These are phyloP conservation scores for Takifugu ocellatus DNA, from an alignment of 2,797 vertebrate species.

Conservation along the genomic window DNA sequence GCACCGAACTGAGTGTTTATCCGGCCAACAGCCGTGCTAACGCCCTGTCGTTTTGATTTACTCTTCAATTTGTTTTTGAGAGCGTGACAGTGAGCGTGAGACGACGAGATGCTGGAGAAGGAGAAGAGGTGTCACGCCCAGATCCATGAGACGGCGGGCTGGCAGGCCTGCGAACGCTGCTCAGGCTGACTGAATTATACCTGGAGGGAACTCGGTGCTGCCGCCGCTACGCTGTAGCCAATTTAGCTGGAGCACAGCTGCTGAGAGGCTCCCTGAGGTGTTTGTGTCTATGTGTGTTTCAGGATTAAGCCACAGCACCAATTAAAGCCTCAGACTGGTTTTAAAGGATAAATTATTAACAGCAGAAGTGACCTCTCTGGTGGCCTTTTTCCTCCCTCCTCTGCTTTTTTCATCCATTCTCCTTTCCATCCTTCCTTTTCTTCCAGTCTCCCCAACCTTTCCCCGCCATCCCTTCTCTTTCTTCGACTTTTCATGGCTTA, in stretches of 20 bases:
- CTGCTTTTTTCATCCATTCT: constrained; percentile 17
- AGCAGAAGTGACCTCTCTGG: constrained; percentile 75
- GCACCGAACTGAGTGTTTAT: constrained; percentile 52
- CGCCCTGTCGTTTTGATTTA: constrained; percentile 58
- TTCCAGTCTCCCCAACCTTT: not conserved
- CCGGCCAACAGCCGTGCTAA: constrained; percentile 39
- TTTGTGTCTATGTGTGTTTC: constrained; percentile 46
- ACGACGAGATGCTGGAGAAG: constrained; percentile 32
- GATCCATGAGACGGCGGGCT: constrained; percentile 56
- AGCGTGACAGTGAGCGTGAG: constrained; percentile 55
- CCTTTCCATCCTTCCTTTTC: constrained; percentile 36
- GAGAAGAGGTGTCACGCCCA: constrained; percentile 58
- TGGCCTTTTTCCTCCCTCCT: constrained; percentile 50
- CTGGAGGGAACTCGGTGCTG: constrained; percentile 59
- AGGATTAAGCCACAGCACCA: constrained; percentile 74
- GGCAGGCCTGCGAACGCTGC: constrained; percentile 53
- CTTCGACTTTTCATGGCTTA: not conserved
- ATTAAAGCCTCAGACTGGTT: constrained; percentile 73
- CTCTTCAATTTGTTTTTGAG: constrained; percentile 51
- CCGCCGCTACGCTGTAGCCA: constrained; percentile 55
- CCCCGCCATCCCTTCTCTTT: constrained; percentile 13
- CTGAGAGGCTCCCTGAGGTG: constrained; percentile 68
- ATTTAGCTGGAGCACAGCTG: constrained; percentile 73
- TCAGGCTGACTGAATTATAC: constrained; percentile 63
- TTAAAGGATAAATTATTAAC: constrained; percentile 78